These are phyloP conservation scores for Psammodynastes pulverulentus DNA, from an alignment of 2,113 vertebrate genomes.

Conservation along the genomic window DNA sequence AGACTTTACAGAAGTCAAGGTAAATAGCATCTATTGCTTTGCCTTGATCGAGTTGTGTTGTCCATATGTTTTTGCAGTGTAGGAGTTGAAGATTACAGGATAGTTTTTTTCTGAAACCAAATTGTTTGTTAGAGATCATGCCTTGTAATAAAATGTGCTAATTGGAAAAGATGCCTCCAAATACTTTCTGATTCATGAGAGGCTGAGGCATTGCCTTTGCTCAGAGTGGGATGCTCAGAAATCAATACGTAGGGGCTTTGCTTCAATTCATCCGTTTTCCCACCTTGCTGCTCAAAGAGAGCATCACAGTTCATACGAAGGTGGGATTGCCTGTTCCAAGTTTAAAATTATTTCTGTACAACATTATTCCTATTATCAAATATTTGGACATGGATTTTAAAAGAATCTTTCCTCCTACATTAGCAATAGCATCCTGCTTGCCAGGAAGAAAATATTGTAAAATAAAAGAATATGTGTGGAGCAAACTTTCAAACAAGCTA, in stretches of 20 bases:
- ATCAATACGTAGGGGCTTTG: not conserved
- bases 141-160: not conserved
- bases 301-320: not conserved
- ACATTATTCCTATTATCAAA: not conserved
- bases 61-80: too few relatives aligned
- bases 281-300: not conserved
- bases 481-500: not conserved
- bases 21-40: too few relatives aligned
- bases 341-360: not conserved
- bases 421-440: not conserved
- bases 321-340: not conserved
- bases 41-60: too few relatives aligned
- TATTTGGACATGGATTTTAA: not conserved
- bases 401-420: not conserved
- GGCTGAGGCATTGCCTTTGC: not conserved
- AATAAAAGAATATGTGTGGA: not conserved
- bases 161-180: not conserved
- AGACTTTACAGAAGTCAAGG: too few relatives aligned
- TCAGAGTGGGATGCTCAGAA: not conserved
- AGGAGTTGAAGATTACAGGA: too few relatives aligned
- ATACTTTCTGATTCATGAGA: not conserved
- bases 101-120: too few relatives aligned
- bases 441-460: not conserved
- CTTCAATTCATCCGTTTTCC: not conserved
- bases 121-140: too few relatives aligned